Percentiles rank a stretch among this genome's conserved stretches.
Conservation (phyloP, 2,113 vertebrate species). For the Lepisosteus oculatus region DNA sequence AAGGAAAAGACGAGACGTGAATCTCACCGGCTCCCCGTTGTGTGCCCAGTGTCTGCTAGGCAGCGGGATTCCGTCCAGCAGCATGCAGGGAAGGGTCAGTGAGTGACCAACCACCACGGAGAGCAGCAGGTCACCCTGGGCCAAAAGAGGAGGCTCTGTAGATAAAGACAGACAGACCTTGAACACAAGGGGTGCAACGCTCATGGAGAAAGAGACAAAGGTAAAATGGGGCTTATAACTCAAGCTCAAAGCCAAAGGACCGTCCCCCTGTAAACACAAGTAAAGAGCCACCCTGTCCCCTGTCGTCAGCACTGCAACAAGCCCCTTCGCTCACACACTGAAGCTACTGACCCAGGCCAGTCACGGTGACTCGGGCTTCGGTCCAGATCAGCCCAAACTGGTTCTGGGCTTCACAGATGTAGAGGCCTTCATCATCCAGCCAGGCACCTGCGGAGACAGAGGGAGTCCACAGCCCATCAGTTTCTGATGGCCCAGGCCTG, state of each 20-base stretch:
- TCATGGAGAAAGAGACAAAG: too few species aligned
- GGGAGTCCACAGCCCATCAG: background rate
- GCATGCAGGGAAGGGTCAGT: conserved; percentile 74
- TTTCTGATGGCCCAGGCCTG: too few species aligned
- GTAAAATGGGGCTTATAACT: too few species aligned
- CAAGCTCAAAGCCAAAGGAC: too few species aligned
- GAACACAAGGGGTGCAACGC: background rate
- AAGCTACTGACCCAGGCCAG: conserved; percentile 71
- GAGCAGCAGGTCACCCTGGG: conserved; percentile 58
- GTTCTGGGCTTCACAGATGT: conserved; percentile 83
- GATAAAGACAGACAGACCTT: conserved; percentile 15
- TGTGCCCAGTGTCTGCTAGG: conserved; percentile 79
- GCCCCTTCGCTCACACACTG: background rate
- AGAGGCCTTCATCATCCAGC: conserved; percentile 74
- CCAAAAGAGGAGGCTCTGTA: conserved; percentile 74
- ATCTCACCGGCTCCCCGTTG: conserved; percentile 67
- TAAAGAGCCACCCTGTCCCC: too few species aligned
- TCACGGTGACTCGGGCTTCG: conserved; percentile 69
- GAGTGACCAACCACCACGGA: conserved; percentile 67
- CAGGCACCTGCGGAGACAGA: conserved; percentile 61
- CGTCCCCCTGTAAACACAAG: too few species aligned
- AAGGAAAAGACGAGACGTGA: background rate
- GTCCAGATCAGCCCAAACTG: conserved; percentile 74
- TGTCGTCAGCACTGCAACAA: background rate
- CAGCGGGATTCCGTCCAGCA: conserved; percentile 76